Evolutionary conservation across 2,113 vertebrate species (phyloP).

Genomic region (Ovis aries): ARS-UI_Ramb_v3.0 NC_056058.1:3868501-3869000

Average conservation of each 20-base stretch:
- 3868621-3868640: not conserved
- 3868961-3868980: not conserved
- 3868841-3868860: constrained; percentile 60
- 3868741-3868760: not conserved
- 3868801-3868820: not conserved
- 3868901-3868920: constrained; percentile 7
- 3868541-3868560: not conserved
- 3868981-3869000: not conserved
- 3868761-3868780: not conserved
- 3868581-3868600: not conserved
- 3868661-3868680: not conserved
- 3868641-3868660: not conserved
- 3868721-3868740: not conserved
- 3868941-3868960: not conserved
- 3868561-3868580: not conserved
- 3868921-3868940: not conserved
- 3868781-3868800: not conserved
- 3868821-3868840: not conserved
- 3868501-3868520: not conserved
- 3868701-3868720: not conserved
- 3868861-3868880: not conserved
- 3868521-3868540: not conserved
- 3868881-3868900: constrained; percentile 53
- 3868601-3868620: not conserved
- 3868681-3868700: not conserved